A percentile compares a stretch with the other conserved stretches of the same genome.
Conservation (phyloP, 1,140 invertebrate genomes). For the Aphelinus certus region DNA sequence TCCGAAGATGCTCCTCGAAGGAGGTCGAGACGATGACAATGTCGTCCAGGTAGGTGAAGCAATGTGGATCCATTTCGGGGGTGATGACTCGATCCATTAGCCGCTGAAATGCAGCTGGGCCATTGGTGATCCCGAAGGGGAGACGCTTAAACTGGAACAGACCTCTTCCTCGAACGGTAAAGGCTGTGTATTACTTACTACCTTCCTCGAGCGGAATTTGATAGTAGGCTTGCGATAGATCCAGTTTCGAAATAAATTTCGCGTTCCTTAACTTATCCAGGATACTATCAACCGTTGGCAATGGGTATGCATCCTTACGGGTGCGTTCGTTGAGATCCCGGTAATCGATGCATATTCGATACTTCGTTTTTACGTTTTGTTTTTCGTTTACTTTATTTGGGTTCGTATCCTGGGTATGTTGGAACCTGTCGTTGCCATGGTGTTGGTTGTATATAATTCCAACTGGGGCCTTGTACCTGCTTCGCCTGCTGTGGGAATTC, state of each 20-base stretch:
- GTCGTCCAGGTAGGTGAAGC: slow-evolving; percentile 26
- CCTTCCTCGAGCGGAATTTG: slow-evolving; percentile 47
- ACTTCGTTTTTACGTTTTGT: background rate
- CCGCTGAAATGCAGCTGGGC: slow-evolving; percentile 46
- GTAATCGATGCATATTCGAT: background rate
- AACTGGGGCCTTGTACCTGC: no score
- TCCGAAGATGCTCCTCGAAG: slow-evolving; percentile 9
- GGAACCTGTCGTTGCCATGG: no score
- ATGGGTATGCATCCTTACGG: no score
- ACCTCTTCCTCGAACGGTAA: slow-evolving; percentile 44
- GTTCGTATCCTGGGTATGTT: no score
- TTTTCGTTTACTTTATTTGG: background rate
- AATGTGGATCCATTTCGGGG: background rate
- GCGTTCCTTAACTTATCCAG: no score
- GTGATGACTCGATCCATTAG: background rate
- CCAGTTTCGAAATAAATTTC: no score
- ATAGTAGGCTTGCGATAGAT: no score
- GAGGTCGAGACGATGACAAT: slow-evolving; percentile 24
- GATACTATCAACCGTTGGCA: background rate
- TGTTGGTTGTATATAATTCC: no score
- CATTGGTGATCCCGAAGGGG: slow-evolving; percentile 53
- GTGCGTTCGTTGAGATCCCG: background rate
- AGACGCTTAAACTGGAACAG: slow-evolving; percentile 51
- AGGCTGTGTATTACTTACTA: slow-evolving; percentile 52
- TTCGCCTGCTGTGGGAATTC: no score